phyloP scores from a whole-genome alignment of 2,888 invertebrate species.

The Aphelenchoides bicaudatus region DNA sequence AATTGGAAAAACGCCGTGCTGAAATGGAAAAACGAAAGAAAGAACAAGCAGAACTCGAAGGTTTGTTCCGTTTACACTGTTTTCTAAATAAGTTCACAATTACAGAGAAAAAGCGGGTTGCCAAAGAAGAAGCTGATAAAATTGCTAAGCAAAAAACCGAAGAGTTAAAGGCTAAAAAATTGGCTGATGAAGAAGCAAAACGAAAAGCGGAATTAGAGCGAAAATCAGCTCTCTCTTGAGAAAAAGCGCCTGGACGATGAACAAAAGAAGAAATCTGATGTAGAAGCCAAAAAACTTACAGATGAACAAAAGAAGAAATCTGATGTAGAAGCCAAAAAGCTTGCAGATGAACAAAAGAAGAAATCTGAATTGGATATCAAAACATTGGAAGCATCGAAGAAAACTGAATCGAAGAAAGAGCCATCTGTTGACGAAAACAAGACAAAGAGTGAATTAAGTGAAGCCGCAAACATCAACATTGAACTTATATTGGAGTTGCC shows the following conservation, averaged over 20 bases:
- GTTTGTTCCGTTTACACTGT: neutral
- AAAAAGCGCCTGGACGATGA: neutral
- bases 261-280: conserved; percentile 12
- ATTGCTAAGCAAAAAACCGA: neutral
- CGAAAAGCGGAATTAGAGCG: too few relatives aligned
- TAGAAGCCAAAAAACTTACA: neutral
- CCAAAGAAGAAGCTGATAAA: neutral
- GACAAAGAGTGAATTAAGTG: too few relatives aligned
- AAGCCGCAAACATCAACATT: too few relatives aligned
- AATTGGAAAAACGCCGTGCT: conserved; percentile 3
- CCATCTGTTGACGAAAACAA: too few relatives aligned
- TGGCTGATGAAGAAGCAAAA: neutral
- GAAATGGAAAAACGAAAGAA: neutral
- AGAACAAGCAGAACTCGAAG: neutral
- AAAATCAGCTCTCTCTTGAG: too few relatives aligned
- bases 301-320: conserved; percentile 16
- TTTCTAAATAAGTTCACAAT: neutral
- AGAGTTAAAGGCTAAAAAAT: neutral
- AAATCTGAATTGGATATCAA: too few relatives aligned
- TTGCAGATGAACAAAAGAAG: conserved; percentile 1
- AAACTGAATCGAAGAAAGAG: too few relatives aligned
- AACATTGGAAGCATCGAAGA: too few relatives aligned
- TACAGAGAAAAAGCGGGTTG: neutral
- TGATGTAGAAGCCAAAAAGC: neutral
- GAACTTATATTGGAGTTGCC: too few relatives aligned